A percentile compares a stretch with the other conserved stretches of the same genome.
These are phyloP conservation scores for Seira ritae DNA, from an alignment of 2,888 invertebrate genomes.

Conservation along the genomic window DNA sequence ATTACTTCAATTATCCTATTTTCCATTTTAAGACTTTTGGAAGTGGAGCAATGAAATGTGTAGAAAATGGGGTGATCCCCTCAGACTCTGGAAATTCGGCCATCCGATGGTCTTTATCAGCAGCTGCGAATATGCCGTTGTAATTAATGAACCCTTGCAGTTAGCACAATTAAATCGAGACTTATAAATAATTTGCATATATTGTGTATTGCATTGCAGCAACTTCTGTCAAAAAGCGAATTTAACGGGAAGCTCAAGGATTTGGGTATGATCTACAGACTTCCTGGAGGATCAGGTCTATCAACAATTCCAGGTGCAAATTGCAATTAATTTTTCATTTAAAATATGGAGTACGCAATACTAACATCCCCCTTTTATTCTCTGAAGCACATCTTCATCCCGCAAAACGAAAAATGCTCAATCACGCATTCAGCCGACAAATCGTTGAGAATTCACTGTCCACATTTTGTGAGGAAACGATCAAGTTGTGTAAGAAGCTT, in stretches of 20 bases:
- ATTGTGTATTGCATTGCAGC: not conserved
- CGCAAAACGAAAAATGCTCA: constrained; percentile 11
- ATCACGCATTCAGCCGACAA: constrained; percentile 35
- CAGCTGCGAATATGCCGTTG: constrained; percentile 37
- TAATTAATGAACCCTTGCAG: not conserved
- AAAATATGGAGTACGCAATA: no score
- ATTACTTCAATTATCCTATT: no score
- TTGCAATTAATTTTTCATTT: not conserved
- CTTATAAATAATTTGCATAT: not conserved
- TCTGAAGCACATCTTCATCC: constrained; percentile 31
- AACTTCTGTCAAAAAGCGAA: constrained; percentile 38
- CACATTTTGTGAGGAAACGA: constrained; percentile 33
- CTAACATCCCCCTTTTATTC: no score
- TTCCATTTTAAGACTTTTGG: constrained; percentile 29
- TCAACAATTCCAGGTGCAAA: constrained; percentile 16
- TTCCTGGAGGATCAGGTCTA: constrained; percentile 33
- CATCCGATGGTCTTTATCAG: constrained; percentile 46
- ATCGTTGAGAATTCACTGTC: constrained; percentile 22
- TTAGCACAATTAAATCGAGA: no score
- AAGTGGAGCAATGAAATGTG: constrained; percentile 37
- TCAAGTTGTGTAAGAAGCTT: not conserved
- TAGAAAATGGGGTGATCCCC: constrained; percentile 38
- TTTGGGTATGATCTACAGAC: constrained; percentile 35
- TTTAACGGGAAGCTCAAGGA: constrained; percentile 38
- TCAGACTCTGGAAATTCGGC: constrained; percentile 41